Evolutionary conservation across 1,140 invertebrate genomes (phyloP), one percentile per base, ranked within the genome.

Genomic region (Samia ricini): DNA sequence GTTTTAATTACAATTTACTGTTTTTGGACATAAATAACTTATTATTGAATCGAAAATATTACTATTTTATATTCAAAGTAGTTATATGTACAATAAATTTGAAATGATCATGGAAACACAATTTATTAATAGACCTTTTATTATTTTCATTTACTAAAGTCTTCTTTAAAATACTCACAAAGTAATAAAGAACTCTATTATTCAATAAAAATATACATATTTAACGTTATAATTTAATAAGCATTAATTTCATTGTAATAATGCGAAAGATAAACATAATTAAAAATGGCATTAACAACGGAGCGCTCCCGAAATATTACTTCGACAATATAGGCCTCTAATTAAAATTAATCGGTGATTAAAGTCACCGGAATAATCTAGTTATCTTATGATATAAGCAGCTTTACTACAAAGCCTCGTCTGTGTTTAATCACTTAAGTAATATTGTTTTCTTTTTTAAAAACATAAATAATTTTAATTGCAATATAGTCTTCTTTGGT

Each of bases 181-280:
- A 29, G 6, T 29, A 2, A 29, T 29, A 29, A 29, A 29, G 6
- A n/a, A 0, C 4, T 0, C 1, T 29, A 29, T 42, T 42, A 58
- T 42, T 21, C 33, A 48, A 22, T 58, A 10, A 21, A 21, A 19
- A 58, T 58, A 19, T 33, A 6, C 56, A 10, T 48, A 8, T 58
- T 42, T 50, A 24, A 21, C 12, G 21, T 15, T 15, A 20, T 42
- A 42, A 61, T 61, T 61, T 61, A 61, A 23, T 48, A 55, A 36
- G 23, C 26, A 55, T 29, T 68, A 72, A 73, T 72, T 66, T 69
- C 56, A 54, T 64, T 67, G 68, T 71, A 71, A 69, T 71, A 76
- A 71, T 70, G 56, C 64, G 71, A 69, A 68, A 58, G 66, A 77
- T 81, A 70, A 72, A 76, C 70, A 75, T 81, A 73, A 81, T 81